Percentiles rank a stretch among this genome's conserved stretches.
phyloP scores from a whole-genome alignment of 2,888 invertebrate species.

The Philaethria dido region DNA sequence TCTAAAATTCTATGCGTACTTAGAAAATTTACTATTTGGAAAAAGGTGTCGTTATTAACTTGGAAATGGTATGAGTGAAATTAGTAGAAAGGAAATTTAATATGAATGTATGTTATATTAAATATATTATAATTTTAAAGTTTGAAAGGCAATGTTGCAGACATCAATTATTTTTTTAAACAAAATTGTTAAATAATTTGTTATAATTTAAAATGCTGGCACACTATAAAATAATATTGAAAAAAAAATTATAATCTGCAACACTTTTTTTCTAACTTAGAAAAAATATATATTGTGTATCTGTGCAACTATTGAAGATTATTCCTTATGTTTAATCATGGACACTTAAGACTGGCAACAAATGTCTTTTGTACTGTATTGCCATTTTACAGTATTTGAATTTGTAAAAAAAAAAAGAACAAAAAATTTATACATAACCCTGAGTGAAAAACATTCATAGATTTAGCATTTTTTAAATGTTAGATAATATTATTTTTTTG shows the following conservation, averaged over 20 bases:
- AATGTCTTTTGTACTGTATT: slow-evolving; percentile 31
- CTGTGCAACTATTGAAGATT: slow-evolving; percentile 20
- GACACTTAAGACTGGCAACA: slow-evolving; percentile 34
- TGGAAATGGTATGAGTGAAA: background rate
- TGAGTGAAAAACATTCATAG: slow-evolving; percentile 33
- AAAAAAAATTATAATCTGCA: background rate
- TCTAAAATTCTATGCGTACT: slow-evolving; percentile 47
- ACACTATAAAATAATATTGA: background rate
- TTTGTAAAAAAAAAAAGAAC: slow-evolving; percentile 25
- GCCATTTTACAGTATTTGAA: slow-evolving; percentile 32
- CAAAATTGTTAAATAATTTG: background rate
- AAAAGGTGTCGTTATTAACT: background rate
- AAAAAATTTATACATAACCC: slow-evolving; percentile 16
- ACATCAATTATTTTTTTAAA: background rate
- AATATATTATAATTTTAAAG: background rate
- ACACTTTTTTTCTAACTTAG: background rate
- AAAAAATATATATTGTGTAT: slow-evolving; percentile 8
- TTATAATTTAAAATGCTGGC: background rate
- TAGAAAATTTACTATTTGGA: slow-evolving; percentile 38
- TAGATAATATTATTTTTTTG: slow-evolving; percentile 36
- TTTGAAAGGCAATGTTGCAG: background rate
- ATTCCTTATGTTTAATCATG: slow-evolving; percentile 1
- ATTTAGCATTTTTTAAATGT: slow-evolving; percentile 33
- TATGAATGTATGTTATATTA: background rate
- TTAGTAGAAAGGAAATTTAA: background rate